phyloP scores from a whole-genome alignment of 2,113 vertebrate species.

The Dipodomys stephensi region DNA sequence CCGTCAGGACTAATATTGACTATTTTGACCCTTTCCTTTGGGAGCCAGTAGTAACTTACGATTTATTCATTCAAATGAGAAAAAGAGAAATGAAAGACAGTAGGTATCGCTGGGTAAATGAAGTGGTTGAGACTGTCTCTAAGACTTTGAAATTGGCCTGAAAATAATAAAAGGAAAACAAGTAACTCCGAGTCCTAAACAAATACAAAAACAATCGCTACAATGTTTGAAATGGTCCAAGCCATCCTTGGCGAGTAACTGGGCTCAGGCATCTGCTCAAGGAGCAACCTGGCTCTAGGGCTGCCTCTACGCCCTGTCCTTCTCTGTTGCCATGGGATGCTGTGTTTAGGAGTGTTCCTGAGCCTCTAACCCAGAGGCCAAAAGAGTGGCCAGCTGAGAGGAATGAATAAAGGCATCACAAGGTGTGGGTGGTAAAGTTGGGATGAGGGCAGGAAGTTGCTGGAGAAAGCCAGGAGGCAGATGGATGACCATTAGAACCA shows the following conservation, averaged over 20 bases:
- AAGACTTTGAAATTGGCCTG: constrained; percentile 27
- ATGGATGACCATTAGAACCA: not conserved
- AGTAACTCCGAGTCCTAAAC: not conserved
- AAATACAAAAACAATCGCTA: not conserved
- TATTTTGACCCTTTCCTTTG: constrained; percentile 21
- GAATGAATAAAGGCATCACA: not conserved
- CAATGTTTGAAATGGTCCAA: not conserved
- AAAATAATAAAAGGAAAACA: constrained; percentile 42
- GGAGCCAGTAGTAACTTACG: not conserved
- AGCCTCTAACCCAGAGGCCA: not conserved
- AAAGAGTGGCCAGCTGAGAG: not conserved
- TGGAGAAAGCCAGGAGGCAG: not conserved
- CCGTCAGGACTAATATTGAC: constrained; percentile 3
- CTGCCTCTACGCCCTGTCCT: not conserved
- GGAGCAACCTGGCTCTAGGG: not conserved
- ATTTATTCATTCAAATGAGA: not conserved
- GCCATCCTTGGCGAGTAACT: not conserved
- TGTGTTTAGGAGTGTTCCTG: constrained; percentile 4
- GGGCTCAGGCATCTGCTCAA: not conserved
- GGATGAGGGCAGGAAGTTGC: not conserved
- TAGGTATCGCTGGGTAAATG: not conserved
- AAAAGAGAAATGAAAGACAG: constrained; percentile 25
- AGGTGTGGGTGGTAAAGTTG: not conserved
- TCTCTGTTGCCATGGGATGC: not conserved
- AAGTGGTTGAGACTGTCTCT: not conserved